Base-by-base conservation (phyloP, 2,113 vertebrate species). In the Haplotaxodon microlepis region DNA sequence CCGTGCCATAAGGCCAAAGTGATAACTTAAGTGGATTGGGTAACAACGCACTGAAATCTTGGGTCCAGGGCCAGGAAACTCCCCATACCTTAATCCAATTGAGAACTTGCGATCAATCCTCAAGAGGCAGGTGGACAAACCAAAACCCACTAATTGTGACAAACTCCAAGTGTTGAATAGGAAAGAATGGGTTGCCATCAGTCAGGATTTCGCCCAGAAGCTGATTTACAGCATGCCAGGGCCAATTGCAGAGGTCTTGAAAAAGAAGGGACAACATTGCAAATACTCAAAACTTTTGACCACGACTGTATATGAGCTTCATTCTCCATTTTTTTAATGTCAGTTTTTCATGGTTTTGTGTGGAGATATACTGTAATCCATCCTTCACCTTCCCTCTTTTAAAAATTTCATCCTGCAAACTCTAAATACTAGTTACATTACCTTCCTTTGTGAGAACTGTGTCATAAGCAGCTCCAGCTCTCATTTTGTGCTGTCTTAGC, bases 401-500 rank as follows among this genome's bases (percentile, higher is more conserved):
- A 76, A 47, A 47, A 19, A 19, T 17, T 27, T 27, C 2, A 73
- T 73, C 40, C 14, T 19, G 42, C 9, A 78, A 50, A 78, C 9
- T 78, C 9, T 31, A 5, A 50, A 50, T 50, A 19, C 42, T 19
- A 9, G 42, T 29, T 1, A 17, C 42, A 31, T 45, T 47, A 76
- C 6, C 71, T 50, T 50, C 24, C 42, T 47, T 12, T 76, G 42
- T 76, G 27, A 5, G 9, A 50, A 27, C 53, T 76, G 51, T 42
- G 34, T 29, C 14, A 10, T 14, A 42, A 31, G 24, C 50, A 81
- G 19, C 84, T 76, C 10, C 40, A 73, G 24, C 71, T 78, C 40
- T 57, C 16, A 57, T 9, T 61, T 19, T 63, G 21, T 34, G 9
- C 12, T 89, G 90, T 85, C 34, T 87, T 88, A 92, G 84, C 95